phyloP scores from a whole-genome alignment of 2,888 invertebrate genomes.

The Drosophila putrida region DNA sequence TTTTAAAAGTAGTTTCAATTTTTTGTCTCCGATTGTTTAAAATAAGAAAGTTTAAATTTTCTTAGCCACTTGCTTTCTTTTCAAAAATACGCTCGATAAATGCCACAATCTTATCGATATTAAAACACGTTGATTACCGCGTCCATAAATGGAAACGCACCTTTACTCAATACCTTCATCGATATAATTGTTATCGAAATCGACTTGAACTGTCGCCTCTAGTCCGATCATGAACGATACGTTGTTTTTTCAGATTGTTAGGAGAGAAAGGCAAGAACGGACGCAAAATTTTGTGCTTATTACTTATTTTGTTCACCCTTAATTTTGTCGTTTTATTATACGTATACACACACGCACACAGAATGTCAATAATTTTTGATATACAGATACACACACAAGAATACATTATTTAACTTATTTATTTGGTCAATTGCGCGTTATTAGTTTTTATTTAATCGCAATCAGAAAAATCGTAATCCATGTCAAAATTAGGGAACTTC shows the following conservation, averaged over 20 bases:
- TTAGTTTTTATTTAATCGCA: not conserved
- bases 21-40: too few relatives aligned
- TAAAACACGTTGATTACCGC: too few relatives aligned
- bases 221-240: slow-evolving; percentile 9
- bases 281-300: slow-evolving; percentile 19
- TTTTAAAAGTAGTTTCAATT: too few relatives aligned
- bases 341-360: slow-evolving; percentile 19
- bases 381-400: slow-evolving; percentile 1
- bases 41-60: too few relatives aligned
- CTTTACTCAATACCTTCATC: not conserved
- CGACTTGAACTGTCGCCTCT: not conserved
- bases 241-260: slow-evolving; percentile 36
- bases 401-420: not conserved
- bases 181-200: not conserved
- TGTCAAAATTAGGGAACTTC: not conserved
- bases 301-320: slow-evolving; percentile 10
- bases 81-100: too few relatives aligned
- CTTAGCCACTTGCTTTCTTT: too few relatives aligned
- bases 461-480: not conserved
- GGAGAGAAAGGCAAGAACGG: slow-evolving; percentile 50
- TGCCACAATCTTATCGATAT: too few relatives aligned
- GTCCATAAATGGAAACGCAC: too few relatives aligned
- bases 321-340: slow-evolving; percentile 24
- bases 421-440: slow-evolving; percentile 13
- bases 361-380: slow-evolving; percentile 11